Base-by-base conservation (phyloP, 2,113 vertebrate genomes). In the Syngnathus typhle region DNA sequence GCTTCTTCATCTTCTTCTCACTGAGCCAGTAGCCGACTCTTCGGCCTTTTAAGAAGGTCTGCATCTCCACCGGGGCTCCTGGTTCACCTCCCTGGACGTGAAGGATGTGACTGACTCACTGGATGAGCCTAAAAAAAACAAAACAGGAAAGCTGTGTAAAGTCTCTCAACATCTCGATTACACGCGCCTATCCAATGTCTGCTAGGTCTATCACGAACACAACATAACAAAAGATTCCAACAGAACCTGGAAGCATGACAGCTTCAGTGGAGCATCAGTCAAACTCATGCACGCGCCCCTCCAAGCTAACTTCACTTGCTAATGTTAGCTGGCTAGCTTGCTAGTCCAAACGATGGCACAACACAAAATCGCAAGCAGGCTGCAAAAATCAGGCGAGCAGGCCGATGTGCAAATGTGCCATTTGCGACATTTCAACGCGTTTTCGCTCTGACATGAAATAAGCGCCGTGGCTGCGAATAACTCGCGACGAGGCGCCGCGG, bases 1-100 rank as follows among this genome's bases (percentile, higher is more conserved):
- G 93, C 82, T 98, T 98, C 90, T 95, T 97, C 88, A 95, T 94
- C 84, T 98, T 98, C 91, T 98, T 98, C 83, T 98, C 96, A 76
- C 95, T 98, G 89, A 98, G 93, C 96, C 96, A 98, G 88, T 97
- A 98, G 71, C 95, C 96, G 72, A 98, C 95, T 76, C 95, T 85
- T 81, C 95, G 94, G 81, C 96, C 95, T 84, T 93, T 94, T 77
- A 98, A 87, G 77, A 98, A 98, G 71, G 96, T 98, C 94, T 98
- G 95, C 95, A 98, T 98, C 85, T 90, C 71, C 65, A 63, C 77
- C 32, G 73, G 62, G 75, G 77, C 55, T 67, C 68, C 81, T 65
- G 65, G 39, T 46, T 63, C 52, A 65, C 44, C n/a, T 43, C 59
- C 47, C 67, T 69, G 52, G 72, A 61, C 70, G 62, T 69, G 47